These are phyloP conservation scores for Corythoichthys intestinalis DNA, from an alignment of 2,113 vertebrate species.

Conservation along the genomic window DNA sequence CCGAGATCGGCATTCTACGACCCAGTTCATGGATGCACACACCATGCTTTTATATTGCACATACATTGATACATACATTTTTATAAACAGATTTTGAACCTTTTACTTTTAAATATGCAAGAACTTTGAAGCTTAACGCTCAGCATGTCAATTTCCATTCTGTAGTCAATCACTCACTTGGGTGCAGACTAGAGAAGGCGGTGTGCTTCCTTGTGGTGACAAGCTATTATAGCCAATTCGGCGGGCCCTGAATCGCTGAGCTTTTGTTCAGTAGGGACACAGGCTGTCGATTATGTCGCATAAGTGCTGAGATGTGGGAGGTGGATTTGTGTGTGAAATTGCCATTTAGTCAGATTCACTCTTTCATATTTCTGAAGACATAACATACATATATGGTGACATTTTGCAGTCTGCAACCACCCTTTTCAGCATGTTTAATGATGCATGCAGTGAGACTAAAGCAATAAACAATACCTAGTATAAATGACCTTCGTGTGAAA, in stretches of 20 bases:
- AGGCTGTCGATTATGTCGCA: constrained; percentile 35
- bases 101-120: constrained; percentile 4
- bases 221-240: constrained; percentile 40
- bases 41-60: too few relatives aligned
- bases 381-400: constrained; percentile 7
- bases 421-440: constrained; percentile 34
- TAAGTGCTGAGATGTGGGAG: constrained; percentile 40
- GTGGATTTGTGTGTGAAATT: constrained; percentile 54
- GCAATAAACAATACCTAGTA: too few relatives aligned
- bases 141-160: constrained; percentile 30
- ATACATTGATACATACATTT: too few relatives aligned
- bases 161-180: constrained; percentile 50
- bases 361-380: constrained; percentile 31
- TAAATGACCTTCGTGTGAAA: too few relatives aligned
- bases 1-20: too few relatives aligned
- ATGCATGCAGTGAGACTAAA: constrained; percentile 23
- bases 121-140: constrained; percentile 9
- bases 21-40: too few relatives aligned
- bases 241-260: constrained; percentile 33
- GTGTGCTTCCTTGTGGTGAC: constrained; percentile 30
- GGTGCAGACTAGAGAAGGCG: constrained; percentile 33
- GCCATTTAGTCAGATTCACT: constrained; percentile 16
- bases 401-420: constrained; percentile 1
- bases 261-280: constrained; percentile 36
- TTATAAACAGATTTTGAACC: neutral